Evolutionary conservation across 2,797 vertebrate genomes (phyloP).

Genomic region (Falco concolor): DNA sequence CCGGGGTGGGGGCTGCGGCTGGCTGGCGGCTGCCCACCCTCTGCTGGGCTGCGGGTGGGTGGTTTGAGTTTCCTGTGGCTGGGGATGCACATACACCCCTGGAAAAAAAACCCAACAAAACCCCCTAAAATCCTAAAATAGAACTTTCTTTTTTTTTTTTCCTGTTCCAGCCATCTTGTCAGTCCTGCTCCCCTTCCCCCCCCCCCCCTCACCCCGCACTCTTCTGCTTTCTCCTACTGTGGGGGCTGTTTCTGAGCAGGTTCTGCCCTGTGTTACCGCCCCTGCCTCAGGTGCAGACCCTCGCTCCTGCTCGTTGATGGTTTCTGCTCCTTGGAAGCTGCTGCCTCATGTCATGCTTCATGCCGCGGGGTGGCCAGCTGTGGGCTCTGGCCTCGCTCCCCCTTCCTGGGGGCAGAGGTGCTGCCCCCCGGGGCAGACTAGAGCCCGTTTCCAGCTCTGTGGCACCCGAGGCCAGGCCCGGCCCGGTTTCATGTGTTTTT

Average conservation of each 20-base stretch:
- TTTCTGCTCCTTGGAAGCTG: neutral
- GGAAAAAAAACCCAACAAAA: neutral
- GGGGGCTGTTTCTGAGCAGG: neutral
- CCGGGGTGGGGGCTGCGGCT: neutral
- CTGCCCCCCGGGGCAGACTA: fast-evolving
- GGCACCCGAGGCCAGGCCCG: neutral
- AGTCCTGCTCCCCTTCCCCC: neutral
- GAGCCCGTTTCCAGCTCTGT: neutral
- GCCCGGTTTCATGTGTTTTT: neutral
- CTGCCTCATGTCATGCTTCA: no score
- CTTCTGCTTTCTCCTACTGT: no score
- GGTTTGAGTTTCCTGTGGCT: neutral
- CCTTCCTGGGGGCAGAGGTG: no score
- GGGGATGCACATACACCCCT: no score
- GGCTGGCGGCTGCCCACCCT: neutral
- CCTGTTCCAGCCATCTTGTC: neutral
- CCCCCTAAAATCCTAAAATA: neutral
- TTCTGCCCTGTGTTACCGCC: neutral
- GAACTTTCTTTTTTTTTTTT: no score
- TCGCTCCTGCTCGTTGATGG: neutral
- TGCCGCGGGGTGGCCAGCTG: no score
- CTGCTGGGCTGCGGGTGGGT: no score
- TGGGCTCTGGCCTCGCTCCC: no score
- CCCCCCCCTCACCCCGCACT: no score
- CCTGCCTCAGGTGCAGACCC: neutral